Percentiles rank a stretch among this genome's conserved stretches.
phyloP scores from a whole-genome alignment of 2,113 vertebrate genomes.

The Pagrus major region DNA sequence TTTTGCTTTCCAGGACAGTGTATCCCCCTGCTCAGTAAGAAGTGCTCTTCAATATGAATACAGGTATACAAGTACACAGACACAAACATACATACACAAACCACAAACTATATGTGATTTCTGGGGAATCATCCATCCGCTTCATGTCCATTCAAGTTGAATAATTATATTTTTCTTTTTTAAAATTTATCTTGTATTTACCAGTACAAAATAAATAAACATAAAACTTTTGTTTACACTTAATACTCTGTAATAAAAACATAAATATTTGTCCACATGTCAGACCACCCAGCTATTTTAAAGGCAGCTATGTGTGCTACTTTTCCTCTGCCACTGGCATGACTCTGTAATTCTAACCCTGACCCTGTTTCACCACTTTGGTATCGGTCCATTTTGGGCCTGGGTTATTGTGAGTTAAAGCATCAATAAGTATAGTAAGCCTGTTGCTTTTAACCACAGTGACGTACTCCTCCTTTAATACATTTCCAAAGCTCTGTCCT shows the following conservation, averaged over 20 bases:
- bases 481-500: constrained; percentile 31
- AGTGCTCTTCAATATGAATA: constrained; percentile 85
- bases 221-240: neutral
- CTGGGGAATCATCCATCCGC: neutral
- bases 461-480: constrained; percentile 12
- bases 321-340: constrained; percentile 28
- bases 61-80: constrained; percentile 76
- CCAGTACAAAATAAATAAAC: neutral
- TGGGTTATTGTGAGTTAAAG: constrained; percentile 40
- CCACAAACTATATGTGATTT: neutral
- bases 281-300: constrained; percentile 30
- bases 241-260: neutral
- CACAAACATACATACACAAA: constrained; percentile 1
- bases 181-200: neutral
- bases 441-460: constrained; percentile 36
- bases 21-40: constrained; percentile 66
- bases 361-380: constrained; percentile 37
- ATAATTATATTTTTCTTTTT: neutral
- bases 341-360: constrained; percentile 45
- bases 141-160: neutral
- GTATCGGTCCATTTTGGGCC: constrained; percentile 38
- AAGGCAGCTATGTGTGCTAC: constrained; percentile 24
- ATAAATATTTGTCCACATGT: constrained; percentile 13
- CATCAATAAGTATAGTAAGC: constrained; percentile 15
- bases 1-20: constrained; percentile 81